phyloP scores from a whole-genome alignment of 2,113 vertebrate genomes.

The Romanogobio albipinnatus region DNA sequence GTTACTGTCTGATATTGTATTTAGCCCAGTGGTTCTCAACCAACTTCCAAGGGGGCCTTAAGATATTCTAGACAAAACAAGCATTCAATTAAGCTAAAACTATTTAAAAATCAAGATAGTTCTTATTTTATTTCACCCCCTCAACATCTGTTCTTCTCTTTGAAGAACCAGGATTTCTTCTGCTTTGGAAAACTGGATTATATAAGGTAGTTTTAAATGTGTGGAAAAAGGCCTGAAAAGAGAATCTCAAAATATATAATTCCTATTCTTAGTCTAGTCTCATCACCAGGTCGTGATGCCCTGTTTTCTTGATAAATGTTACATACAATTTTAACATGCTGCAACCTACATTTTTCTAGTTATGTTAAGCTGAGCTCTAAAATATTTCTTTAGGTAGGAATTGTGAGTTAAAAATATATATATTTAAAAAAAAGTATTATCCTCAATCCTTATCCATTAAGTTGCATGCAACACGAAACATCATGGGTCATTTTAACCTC shows the following conservation, averaged over 20 bases:
- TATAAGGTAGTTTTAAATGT: neutral
- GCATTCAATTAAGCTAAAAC: neutral
- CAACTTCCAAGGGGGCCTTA: neutral
- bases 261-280: neutral
- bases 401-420: too few relatives aligned
- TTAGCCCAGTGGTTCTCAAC: neutral
- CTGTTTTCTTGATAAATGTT: neutral
- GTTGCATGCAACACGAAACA: neutral
- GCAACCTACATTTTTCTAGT: neutral
- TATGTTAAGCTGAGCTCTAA: neutral
- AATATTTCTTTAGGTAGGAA: neutral
- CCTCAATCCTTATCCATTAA: neutral
- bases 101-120: neutral
- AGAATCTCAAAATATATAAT: too few relatives aligned
- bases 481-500: neutral
- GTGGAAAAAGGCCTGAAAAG: too few relatives aligned
- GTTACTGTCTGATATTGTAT: neutral
- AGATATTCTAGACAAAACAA: neutral
- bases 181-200: neutral
- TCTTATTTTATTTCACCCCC: neutral
- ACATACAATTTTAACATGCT: neutral
- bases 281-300: neutral
- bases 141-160: neutral
- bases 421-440: too few relatives aligned
- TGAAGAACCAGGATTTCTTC: neutral